Conservation (phyloP, 2,888 invertebrate genomes). For the Ferrisia virgata region DNA sequence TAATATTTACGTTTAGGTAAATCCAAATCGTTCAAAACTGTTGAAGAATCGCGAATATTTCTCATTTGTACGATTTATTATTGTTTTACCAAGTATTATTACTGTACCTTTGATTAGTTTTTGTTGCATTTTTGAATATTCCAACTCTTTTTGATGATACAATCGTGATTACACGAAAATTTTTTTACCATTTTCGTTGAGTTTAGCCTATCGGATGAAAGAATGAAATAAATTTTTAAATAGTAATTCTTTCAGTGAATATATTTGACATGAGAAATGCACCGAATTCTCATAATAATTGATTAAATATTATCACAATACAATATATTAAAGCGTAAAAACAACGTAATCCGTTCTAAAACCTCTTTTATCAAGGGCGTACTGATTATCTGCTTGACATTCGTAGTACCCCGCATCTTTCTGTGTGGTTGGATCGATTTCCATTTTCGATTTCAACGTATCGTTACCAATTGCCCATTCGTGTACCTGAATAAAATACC, state of each 20-base stretch:
- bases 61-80: too few relatives aligned
- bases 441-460: slow-evolving; percentile 69
- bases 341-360: slow-evolving; percentile 61
- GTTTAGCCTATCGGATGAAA: too few relatives aligned
- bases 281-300: background rate
- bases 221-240: background rate
- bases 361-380: slow-evolving; percentile 65
- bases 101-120: too few relatives aligned
- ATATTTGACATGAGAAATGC: background rate
- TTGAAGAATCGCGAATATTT: too few relatives aligned
- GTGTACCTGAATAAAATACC: slow-evolving; percentile 58
- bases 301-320: background rate
- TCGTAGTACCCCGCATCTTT: slow-evolving; percentile 70
- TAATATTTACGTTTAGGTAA: too few relatives aligned
- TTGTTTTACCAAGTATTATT: too few relatives aligned
- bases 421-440: slow-evolving; percentile 70
- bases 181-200: too few relatives aligned
- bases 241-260: background rate
- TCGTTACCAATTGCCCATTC: slow-evolving; percentile 66
- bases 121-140: too few relatives aligned
- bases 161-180: too few relatives aligned
- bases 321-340: slow-evolving; percentile 7
- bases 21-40: too few relatives aligned
- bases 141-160: too few relatives aligned
- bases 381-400: slow-evolving; percentile 70